Evolutionary conservation across 2,888 invertebrate species (phyloP), one percentile per base, ranked within the genome.

Genomic region (Drosophila ezoana): DNA sequence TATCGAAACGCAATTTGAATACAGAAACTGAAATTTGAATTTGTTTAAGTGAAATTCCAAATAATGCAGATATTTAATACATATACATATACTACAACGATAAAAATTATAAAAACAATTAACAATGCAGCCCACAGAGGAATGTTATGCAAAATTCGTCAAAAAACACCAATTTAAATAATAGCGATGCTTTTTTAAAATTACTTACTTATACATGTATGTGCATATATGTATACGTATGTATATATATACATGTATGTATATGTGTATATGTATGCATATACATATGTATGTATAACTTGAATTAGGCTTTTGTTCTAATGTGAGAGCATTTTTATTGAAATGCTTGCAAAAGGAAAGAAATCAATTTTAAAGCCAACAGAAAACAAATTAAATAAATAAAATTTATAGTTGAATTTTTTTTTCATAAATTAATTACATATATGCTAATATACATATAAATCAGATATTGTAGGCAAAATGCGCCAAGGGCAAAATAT

Each of bases 291-390:
- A 43, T 41, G 65, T 41, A 43, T 41, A 40, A 23, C 23, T 56
- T 43, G 52, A 37, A 65, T 63, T 70, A 68, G 72, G 75, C 72
- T 73, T 64, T 68, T 64, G 63, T 58, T 69, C 58, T 58, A 76
- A 64, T 51, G 52, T 52, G 40, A 67, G 53, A 57, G 77, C 86
- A 82, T 84, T 84, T 84, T 86, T 84, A 82, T 84, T 88, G 88
- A 84, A 82, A 88, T 84, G 83, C 83, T 84, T 86, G 51, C 70
- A 47, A 64, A 61, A 18, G 9, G 63, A 63, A 54, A 52, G 43
- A 10, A 41, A 66, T 59, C 40, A 20, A 18, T 43, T 43, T 23
- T n/a, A 56, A 53, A 37, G 38, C 48, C 53, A 74, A 51, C 49
- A 53, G 18, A 75, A 59, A 45, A 38, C 41, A 57, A 61, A 66